A percentile compares a stretch with the other conserved stretches of the same genome.
phyloP scores from a whole-genome alignment of 1,140 invertebrate species.

The Drosophila sp. region DNA sequence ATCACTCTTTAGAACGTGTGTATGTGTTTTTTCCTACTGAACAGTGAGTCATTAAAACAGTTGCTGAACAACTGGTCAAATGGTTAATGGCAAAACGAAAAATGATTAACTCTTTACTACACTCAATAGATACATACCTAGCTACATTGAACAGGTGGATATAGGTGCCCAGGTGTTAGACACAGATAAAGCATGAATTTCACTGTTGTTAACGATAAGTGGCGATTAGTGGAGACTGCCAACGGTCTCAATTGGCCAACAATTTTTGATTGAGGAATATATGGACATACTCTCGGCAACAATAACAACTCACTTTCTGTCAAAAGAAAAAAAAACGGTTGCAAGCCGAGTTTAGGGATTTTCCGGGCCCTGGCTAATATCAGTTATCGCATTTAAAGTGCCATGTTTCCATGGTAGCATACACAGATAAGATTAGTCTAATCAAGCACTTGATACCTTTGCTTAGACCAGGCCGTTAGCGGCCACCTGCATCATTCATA shows the following conservation, averaged over 20 bases:
- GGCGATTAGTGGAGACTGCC: conserved; percentile 13
- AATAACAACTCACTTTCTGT: background rate
- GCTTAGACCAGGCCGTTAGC: conserved; percentile 22
- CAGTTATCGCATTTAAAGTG: conserved; percentile 12
- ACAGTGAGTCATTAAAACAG: background rate
- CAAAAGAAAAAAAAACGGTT: background rate
- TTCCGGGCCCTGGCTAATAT: conserved; percentile 27
- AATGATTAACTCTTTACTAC: conserved; percentile 61
- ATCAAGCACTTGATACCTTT: conserved; percentile 45
- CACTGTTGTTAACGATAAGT: conserved; percentile 33
- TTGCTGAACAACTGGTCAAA: background rate
- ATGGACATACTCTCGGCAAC: background rate
- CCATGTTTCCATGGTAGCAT: conserved; percentile 36
- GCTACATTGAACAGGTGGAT: conserved; percentile 58
- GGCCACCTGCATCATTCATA: background rate
- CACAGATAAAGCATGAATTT: conserved; percentile 54
- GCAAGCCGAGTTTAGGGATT: conserved; percentile 26
- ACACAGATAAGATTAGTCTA: conserved; percentile 63
- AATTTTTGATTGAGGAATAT: background rate
- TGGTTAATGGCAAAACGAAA: conserved; percentile 7
- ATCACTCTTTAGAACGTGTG: no score
- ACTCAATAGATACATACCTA: conserved; percentile 39
- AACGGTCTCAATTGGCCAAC: background rate
- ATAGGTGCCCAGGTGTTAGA: conserved; percentile 56
- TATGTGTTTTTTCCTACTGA: background rate